Evolutionary conservation across 2,797 vertebrate species (phyloP).

Genomic region (Salmo trutta): DNA sequence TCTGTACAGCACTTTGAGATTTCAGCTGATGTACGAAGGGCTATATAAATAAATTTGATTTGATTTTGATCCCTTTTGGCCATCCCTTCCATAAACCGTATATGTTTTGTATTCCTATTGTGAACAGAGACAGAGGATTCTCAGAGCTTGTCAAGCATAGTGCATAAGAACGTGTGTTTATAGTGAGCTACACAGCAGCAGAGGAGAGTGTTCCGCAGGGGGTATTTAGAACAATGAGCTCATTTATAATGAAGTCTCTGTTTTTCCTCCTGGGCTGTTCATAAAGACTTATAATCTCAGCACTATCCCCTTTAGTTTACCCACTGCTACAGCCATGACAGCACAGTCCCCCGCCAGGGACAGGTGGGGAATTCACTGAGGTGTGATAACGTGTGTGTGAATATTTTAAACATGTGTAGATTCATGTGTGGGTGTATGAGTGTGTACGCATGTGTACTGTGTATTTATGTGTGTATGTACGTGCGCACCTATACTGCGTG

Average conservation of each 20-base stretch:
- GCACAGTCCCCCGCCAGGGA: slow-evolving; percentile 7
- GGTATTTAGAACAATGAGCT: slow-evolving; percentile 16
- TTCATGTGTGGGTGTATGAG: neutral
- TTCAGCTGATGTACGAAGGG: too few relatives aligned
- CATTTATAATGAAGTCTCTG: slow-evolving; percentile 20
- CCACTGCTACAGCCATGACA: neutral
- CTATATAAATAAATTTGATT: too few relatives aligned
- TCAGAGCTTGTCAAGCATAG: neutral
- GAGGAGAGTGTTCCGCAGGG: slow-evolving; percentile 10
- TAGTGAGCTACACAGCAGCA: neutral
- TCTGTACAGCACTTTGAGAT: too few relatives aligned
- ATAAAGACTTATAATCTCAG: slow-evolving; percentile 6
- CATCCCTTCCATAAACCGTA: too few relatives aligned
- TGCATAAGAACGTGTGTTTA: neutral
- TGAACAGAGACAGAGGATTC: too few relatives aligned
- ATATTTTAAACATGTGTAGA: neutral
- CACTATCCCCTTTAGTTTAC: slow-evolving; percentile 8
- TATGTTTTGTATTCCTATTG: too few relatives aligned
- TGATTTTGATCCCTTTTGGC: too few relatives aligned
- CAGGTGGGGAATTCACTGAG: slow-evolving; percentile 3
- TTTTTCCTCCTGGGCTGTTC: slow-evolving; percentile 19
- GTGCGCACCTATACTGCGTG: neutral
- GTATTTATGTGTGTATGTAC: neutral
- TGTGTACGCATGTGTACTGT: neutral
- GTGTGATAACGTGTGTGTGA: slow-evolving; percentile 4